Evolutionary conservation across 2,113 vertebrate species (phyloP).

Genomic region (Microcebus jonahi): DNA sequence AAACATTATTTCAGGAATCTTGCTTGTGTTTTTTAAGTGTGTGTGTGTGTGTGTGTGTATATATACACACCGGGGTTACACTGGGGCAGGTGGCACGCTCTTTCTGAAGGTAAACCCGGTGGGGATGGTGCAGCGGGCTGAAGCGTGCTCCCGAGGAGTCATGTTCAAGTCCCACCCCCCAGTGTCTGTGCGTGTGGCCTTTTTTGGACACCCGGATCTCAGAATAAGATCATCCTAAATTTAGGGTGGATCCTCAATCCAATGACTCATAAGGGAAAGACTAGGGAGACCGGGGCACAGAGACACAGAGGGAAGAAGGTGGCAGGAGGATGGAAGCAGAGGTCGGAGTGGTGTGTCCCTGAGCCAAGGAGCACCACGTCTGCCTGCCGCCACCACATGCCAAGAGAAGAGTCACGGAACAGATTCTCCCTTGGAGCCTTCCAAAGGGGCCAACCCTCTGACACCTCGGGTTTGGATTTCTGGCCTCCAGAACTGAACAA

Average conservation of each 20-base stretch:
- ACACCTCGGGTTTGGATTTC: background rate
- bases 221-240: background rate
- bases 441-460: accelerated
- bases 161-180: background rate
- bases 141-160: background rate
- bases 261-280: background rate
- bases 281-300: background rate
- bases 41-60: background rate
- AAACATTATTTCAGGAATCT: background rate
- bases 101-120: background rate
- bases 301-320: background rate
- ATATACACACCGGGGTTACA: background rate
- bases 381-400: background rate
- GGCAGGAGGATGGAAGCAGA: accelerated
- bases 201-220: background rate
- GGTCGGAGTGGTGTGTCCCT: background rate
- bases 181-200: background rate
- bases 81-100: background rate
- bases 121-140: background rate
- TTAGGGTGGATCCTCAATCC: background rate
- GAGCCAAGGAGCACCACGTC: background rate
- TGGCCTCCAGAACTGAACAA: background rate
- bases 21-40: background rate
- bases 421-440: background rate
- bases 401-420: background rate